Base-by-base conservation (phyloP, 92 coral and sea anemone species). In the Phymanthus crucifer region DNA sequence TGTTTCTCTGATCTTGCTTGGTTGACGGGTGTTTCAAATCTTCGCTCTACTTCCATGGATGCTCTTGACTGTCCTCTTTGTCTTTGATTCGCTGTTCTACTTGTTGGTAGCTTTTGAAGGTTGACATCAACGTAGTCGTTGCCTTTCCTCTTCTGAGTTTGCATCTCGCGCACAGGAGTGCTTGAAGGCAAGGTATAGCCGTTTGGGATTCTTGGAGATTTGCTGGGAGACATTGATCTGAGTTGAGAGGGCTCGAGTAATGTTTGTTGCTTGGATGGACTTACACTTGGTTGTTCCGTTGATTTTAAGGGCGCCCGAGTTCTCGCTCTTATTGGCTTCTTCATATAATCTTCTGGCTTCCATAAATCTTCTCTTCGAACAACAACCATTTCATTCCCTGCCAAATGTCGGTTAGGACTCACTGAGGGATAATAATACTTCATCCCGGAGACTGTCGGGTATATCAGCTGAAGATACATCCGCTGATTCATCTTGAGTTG, bases 401-500 rank as follows among this genome's bases (percentile, higher is more conserved):
- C 57, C 2, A 83, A 48, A 10, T 81, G 85, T 21, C 71, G 67
- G 3, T 47, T 67, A 29, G 84, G 69, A 32, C 79, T 76, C 8
- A 70, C 71, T 32, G 78, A 81, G 26, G 82, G 99, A 50, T 83
- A 72, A 17, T 69, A 84, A 83, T 89, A 92, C 73, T 86, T 80
- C 32, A 86, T 87, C 12, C 82, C 70, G 24, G 66, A 50, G 64
- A 89, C 74, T 32, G 94, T 80, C 1, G 99, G 99, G 72, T 87
- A 78, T 11, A 95, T 91, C 73, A 95, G 79, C 74, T 91, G 92
- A 58, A 95, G 87, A 79, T 95, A 95, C 47, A 93, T 66, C 78
- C 88, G 88, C 78, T 89, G 97, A 71, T 93, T 93, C 10, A 95
- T 93, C 73, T 80, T 88, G 14, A 93, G 79, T 70, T 90, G 93